These are phyloP conservation scores for Aspidoscelis tigris DNA, from an alignment of 2,113 vertebrate species.

Conservation along the genomic window DNA sequence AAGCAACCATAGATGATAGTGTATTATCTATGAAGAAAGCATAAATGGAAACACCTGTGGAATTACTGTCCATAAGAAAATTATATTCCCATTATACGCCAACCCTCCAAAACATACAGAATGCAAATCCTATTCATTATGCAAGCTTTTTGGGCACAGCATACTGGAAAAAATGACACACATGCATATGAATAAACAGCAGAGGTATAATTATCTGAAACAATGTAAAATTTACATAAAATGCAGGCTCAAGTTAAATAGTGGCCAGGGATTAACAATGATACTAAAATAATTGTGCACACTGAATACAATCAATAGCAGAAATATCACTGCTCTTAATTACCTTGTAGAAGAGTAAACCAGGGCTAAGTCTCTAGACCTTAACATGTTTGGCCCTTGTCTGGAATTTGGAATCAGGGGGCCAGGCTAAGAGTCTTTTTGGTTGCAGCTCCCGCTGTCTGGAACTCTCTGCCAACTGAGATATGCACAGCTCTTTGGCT, in stretches of 20 bases:
- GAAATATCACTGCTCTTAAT: background rate
- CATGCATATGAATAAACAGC: constrained; percentile 35
- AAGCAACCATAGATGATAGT: background rate
- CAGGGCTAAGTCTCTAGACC: too few relatives aligned
- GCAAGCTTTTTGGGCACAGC: constrained; percentile 30
- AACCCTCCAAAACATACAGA: constrained; percentile 3
- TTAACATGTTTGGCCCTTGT: too few relatives aligned
- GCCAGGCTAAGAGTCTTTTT: too few relatives aligned
- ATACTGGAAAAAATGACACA: constrained; percentile 43
- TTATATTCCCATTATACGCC: constrained; percentile 10
- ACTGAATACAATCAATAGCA: constrained; percentile 7
- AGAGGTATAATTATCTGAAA: constrained; percentile 50
- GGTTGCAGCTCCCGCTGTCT: too few relatives aligned
- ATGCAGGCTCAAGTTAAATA: constrained; percentile 43
- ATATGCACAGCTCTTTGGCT: too few relatives aligned
- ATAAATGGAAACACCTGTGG: constrained; percentile 34
- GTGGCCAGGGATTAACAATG: constrained; percentile 33
- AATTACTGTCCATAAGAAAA: constrained; percentile 6
- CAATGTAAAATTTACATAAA: constrained; percentile 48
- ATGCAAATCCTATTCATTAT: constrained; percentile 24
- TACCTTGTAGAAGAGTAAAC: background rate
- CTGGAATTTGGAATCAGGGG: too few relatives aligned
- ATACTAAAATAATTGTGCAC: constrained; percentile 16
- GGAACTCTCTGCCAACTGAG: too few relatives aligned
- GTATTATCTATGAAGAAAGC: background rate